phyloP scores from a whole-genome alignment of 2,113 vertebrate genomes.

The Smithornis capensis region DNA sequence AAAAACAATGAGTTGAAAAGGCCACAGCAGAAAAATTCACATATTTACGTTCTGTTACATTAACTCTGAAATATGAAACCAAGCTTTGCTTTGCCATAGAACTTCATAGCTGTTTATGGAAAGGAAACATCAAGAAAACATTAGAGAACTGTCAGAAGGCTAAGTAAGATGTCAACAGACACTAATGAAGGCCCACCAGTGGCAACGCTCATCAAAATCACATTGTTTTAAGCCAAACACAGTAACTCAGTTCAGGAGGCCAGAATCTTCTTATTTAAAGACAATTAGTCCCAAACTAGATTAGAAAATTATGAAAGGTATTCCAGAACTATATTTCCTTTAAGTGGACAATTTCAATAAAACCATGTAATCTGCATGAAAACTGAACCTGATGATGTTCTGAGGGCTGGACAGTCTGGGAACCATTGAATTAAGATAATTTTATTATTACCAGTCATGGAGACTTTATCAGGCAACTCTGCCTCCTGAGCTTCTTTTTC shows the following conservation, averaged over 20 bases:
- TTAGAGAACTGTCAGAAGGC: background rate
- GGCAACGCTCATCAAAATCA: background rate
- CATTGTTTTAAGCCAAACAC: background rate
- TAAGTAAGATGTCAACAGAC: background rate
- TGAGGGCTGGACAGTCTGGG: background rate
- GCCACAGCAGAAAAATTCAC: background rate
- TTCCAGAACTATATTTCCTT: background rate
- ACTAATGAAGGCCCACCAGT: background rate
- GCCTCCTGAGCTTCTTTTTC: constrained; percentile 65
- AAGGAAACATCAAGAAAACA: background rate
- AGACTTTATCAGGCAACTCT: background rate
- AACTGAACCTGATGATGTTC: background rate
- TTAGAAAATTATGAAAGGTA: background rate
- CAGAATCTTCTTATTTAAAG: background rate
- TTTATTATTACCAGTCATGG: constrained; percentile 42
- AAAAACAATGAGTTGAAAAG: background rate
- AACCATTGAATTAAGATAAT: background rate
- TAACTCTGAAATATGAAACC: background rate
- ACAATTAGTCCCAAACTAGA: background rate
- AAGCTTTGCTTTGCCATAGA: background rate
- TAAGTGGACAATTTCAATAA: background rate
- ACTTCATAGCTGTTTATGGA: background rate
- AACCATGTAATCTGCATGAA: background rate
- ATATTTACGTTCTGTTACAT: background rate
- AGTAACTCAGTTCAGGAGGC: background rate